phyloP scores from a whole-genome alignment of 2,888 invertebrate species.

The Meiosimyza decipiens region DNA sequence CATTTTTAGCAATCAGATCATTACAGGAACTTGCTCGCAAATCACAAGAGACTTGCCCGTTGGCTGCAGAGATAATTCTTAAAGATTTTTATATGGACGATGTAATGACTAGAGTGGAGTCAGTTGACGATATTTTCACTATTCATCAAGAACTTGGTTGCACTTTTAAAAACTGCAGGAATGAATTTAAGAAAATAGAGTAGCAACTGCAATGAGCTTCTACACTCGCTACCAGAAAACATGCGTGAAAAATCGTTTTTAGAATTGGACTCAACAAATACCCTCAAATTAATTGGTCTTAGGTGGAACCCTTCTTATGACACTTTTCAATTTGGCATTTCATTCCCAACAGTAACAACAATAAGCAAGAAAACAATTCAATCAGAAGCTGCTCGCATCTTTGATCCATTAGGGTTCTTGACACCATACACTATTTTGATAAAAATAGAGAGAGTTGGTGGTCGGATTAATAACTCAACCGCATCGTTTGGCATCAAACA shows the following conservation, averaged over 20 bases:
- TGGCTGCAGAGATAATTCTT: constrained; percentile 37
- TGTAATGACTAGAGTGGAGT: constrained; percentile 40
- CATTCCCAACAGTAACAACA: background rate
- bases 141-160: constrained; percentile 2
- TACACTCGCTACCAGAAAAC: background rate
- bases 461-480: constrained; percentile 26
- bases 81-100: constrained; percentile 50
- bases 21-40: constrained; percentile 42
- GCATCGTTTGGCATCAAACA: constrained; percentile 31
- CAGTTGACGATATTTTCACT: constrained; percentile 20
- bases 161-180: constrained; percentile 3
- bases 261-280: constrained; percentile 9
- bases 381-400: constrained; percentile 37
- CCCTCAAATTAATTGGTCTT: constrained; percentile 19
- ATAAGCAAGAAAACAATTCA: constrained; percentile 12
- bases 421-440: constrained; percentile 42
- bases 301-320: constrained; percentile 20
- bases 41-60: constrained; percentile 38
- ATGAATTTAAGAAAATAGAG: constrained; percentile 24
- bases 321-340: constrained; percentile 17
- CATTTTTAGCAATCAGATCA: constrained; percentile 39
- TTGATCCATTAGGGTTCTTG: constrained; percentile 47
- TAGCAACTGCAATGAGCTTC: constrained; percentile 14
- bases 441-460: constrained; percentile 44
- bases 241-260: constrained; percentile 20